Evolutionary conservation across 1,140 invertebrate species (phyloP).

Genomic region (Zaprionus vittiger): DNA sequence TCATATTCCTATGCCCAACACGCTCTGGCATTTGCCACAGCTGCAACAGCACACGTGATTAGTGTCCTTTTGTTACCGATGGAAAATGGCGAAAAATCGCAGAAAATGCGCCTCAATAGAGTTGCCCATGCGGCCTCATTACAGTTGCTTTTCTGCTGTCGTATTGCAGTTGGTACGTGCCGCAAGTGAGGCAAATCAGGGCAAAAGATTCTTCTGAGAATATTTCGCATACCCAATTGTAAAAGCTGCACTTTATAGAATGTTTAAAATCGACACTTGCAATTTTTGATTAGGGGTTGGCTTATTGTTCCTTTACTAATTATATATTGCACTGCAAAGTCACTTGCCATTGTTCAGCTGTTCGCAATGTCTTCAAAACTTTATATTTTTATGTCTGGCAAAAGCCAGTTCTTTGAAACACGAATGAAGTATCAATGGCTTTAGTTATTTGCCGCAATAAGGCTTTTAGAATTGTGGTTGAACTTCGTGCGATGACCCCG

Average conservation of each 20-base stretch:
- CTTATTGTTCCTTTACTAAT: too few relatives aligned
- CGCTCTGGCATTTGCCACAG: not conserved
- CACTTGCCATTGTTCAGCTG: too few relatives aligned
- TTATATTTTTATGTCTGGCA: too few relatives aligned
- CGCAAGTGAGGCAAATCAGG: conserved; percentile 13
- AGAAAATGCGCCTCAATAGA: conserved; percentile 12
- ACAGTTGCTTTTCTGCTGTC: conserved; percentile 4
- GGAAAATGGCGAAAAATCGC: not conserved
- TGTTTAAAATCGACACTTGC: too few relatives aligned
- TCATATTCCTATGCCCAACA: conserved; percentile 34
- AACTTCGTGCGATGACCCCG: conserved; percentile 14
- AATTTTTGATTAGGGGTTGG: too few relatives aligned
- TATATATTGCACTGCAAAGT: too few relatives aligned
- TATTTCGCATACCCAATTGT: too few relatives aligned
- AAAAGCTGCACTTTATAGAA: too few relatives aligned
- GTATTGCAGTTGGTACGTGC: conserved; percentile 50
- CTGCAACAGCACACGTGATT: conserved; percentile 11
- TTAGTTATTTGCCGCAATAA: conserved; percentile 6
- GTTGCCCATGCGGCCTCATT: not conserved
- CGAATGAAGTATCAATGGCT: too few relatives aligned
- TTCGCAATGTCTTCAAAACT: too few relatives aligned
- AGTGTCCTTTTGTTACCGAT: conserved; percentile 14
- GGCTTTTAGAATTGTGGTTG: conserved; percentile 26
- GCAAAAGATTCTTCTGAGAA: not conserved
- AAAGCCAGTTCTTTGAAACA: too few relatives aligned